Evolutionary conservation across 2,113 vertebrate genomes (phyloP).

Genomic region (Dicrurus megarhynchus): DNA sequence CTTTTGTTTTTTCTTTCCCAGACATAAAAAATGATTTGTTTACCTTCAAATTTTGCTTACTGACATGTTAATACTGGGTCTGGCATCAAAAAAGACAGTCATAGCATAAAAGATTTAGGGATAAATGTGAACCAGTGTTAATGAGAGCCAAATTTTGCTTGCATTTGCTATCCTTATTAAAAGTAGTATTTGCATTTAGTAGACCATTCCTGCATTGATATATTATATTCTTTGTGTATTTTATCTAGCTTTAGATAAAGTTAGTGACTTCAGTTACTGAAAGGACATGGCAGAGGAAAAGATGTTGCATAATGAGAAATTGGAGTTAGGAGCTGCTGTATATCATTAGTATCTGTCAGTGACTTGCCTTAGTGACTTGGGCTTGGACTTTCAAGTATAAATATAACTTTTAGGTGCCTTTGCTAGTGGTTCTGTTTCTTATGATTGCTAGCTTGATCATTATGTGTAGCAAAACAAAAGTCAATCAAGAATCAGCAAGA

Average conservation of each 20-base stretch:
- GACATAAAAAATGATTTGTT: not conserved
- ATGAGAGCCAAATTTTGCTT: not conserved
- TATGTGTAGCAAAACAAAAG: not conserved
- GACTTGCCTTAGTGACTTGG: not conserved
- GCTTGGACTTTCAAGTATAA: not conserved
- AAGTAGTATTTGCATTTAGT: not conserved
- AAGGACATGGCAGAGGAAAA: not conserved
- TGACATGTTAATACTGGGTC: not conserved
- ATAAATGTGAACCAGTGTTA: not conserved
- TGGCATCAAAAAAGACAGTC: not conserved
- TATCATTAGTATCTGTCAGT: not conserved
- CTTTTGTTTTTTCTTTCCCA: not conserved
- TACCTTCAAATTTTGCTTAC: not conserved
- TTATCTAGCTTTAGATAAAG: not conserved
- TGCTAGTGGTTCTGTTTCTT: not conserved
- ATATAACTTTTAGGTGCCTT: not conserved
- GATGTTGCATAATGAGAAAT: not conserved
- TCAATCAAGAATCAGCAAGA: not conserved
- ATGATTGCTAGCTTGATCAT: not conserved
- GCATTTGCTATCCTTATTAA: not conserved
- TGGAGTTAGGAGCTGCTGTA: not conserved
- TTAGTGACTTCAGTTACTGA: not conserved
- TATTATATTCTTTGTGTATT: not conserved
- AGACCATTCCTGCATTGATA: not conserved
- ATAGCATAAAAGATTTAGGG: not conserved